Evolutionary conservation across 2,113 vertebrate species (phyloP), one percentile per base, ranked within the genome.

Genomic region (Austrofundulus limnaeus): DNA sequence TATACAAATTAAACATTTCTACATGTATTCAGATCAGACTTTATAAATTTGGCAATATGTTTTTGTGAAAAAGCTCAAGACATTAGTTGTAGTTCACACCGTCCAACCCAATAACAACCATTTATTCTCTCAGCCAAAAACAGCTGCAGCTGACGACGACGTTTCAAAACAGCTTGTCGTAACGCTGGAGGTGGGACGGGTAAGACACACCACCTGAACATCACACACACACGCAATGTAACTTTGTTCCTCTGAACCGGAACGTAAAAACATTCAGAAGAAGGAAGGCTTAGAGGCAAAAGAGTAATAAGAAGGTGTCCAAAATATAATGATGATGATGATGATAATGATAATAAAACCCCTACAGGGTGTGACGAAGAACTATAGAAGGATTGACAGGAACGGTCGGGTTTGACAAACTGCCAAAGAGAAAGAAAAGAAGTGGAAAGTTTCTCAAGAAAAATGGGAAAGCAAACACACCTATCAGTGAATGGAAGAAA

Each of bases 101-200:
- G 2, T n/a, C 19, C 19, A 8, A 45, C n/a, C 42, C 15, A 45
- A 7, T 45, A 16, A 3, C 16, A 6, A 3, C 45, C 28, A 6
- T 24, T 31, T 43, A 15, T 68, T 48, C 61, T 69, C 58, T 63
- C 80, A 89, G 85, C 16, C 58, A 4, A 81, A 89, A 69, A 47
- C 66, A 7, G 38, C 62, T 24, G 21, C 66, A 4, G 52, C 75
- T 5, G 50, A 85, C 19, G 72, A 60, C 17, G 87, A 86, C 62
- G 66, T 82, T 12, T 92, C 87, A 69, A 89, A 88, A 84, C 85
- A 83, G n/a, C n/a, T n/a, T n/a, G n/a, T n/a, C n/a, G n/a, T n/a
- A n/a, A n/a, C n/a, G n/a, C n/a, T n/a, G n/a, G n/a, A n/a, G n/a
- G n/a, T n/a, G n/a, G n/a, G n/a, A n/a, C n/a, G n/a, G n/a, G n/a